Conservation (phyloP, 2,888 invertebrate species). For the Reticulitermes lucifugus region DNA sequence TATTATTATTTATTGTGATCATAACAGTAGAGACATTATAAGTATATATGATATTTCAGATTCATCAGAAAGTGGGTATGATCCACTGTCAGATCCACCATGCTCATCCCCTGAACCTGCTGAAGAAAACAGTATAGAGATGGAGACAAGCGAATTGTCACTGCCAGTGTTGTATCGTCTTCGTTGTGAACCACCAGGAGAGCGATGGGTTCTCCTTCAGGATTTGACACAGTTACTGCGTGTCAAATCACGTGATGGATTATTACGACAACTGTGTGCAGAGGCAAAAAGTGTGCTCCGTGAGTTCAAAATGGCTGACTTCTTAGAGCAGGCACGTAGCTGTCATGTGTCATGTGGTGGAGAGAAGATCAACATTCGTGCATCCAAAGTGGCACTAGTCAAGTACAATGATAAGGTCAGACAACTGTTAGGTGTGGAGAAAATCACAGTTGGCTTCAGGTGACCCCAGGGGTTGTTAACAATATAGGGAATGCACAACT, state of each 20-base stretch:
- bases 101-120: conserved; percentile 67
- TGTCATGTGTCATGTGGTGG: conserved; percentile 82
- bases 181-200: conserved; percentile 70
- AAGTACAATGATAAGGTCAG: conserved; percentile 87
- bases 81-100: conserved; percentile 71
- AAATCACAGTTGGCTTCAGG: conserved; percentile 62
- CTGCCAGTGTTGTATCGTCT: conserved; percentile 85
- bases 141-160: conserved; percentile 83
- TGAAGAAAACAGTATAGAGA: conserved; percentile 73
- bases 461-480: conserved; percentile 44
- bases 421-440: conserved; percentile 85
- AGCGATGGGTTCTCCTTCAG: conserved; percentile 84
- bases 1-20: too few species aligned
- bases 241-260: conserved; percentile 84
- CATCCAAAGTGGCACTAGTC: conserved; percentile 84
- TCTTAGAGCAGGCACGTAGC: conserved; percentile 83
- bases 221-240: conserved; percentile 82
- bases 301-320: conserved; percentile 83
- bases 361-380: conserved; percentile 82
- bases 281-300: conserved; percentile 67
- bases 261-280: conserved; percentile 77
- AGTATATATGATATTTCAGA: conserved; percentile 59
- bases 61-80: conserved; percentile 68
- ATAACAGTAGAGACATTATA: too few species aligned
- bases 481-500: not conserved